A percentile compares a stretch with the other conserved stretches of the same genome.
Conservation (phyloP, 1,140 invertebrate species). For the Drepana arcuata region DNA sequence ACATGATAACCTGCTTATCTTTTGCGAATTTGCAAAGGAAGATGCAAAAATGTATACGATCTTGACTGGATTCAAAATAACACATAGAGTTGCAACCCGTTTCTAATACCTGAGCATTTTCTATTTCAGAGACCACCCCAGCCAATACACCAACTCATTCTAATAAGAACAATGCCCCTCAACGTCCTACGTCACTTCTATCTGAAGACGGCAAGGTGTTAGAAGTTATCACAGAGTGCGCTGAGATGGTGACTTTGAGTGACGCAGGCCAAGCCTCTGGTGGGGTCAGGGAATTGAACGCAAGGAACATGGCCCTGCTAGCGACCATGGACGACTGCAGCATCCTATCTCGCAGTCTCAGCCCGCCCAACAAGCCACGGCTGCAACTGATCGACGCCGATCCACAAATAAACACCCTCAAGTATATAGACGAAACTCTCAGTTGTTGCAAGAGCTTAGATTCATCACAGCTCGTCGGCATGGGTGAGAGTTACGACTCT, state of each 20-base stretch:
- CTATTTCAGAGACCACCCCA: conserved; percentile 61
- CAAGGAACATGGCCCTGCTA: conserved; percentile 54
- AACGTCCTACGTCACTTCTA: conserved; percentile 51
- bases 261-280: conserved; percentile 49
- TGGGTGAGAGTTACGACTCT: conserved; percentile 67
- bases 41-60: too few species aligned
- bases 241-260: conserved; percentile 62
- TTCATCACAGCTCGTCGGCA: conserved; percentile 56
- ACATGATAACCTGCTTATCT: too few species aligned
- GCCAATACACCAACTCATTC: conserved; percentile 59
- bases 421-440: conserved; percentile 73
- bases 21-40: too few species aligned
- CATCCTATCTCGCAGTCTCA: conserved; percentile 61
- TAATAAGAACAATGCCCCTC: conserved; percentile 34
- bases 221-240: conserved; percentile 58
- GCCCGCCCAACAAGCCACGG: conserved; percentile 59
- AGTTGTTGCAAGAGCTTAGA: conserved; percentile 69
- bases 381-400: conserved; percentile 72
- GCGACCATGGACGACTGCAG: conserved; percentile 70
- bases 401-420: conserved; percentile 74
- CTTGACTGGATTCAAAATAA: too few species aligned
- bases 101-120: not conserved
- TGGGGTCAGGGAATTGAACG: conserved; percentile 48
- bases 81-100: too few species aligned
- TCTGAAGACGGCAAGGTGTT: conserved; percentile 63